Evolutionary conservation across 1,140 invertebrate genomes (phyloP).

Genomic region (Danaus plexippus): DNA sequence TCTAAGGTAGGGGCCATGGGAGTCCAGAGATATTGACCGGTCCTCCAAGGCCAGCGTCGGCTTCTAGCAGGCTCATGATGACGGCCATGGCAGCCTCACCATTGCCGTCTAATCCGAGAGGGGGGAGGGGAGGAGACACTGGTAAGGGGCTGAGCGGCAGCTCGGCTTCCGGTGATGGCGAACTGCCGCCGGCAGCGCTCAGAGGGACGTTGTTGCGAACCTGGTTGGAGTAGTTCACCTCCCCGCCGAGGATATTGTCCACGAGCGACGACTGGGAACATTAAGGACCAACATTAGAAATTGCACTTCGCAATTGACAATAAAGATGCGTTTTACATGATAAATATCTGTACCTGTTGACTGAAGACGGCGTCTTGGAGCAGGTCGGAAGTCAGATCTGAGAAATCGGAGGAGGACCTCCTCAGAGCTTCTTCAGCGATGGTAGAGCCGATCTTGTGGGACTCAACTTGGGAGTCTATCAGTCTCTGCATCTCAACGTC

Average conservation of each 20-base stretch:
- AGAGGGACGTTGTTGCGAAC: slow-evolving; percentile 65
- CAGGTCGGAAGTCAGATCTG: slow-evolving; percentile 44
- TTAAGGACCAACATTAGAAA: too few species aligned
- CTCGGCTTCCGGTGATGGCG: slow-evolving; percentile 24
- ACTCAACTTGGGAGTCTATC: slow-evolving; percentile 82
- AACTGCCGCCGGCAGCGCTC: slow-evolving; percentile 27
- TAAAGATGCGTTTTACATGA: neutral
- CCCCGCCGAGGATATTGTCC: slow-evolving; percentile 41
- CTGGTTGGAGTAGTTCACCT: slow-evolving; percentile 26
- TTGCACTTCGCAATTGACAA: too few species aligned
- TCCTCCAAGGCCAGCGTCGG: slow-evolving; percentile 76
- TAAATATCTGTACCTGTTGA: slow-evolving; percentile 30
- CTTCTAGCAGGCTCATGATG: slow-evolving; percentile 92
- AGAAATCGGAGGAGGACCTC: slow-evolving; percentile 66
- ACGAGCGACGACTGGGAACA: slow-evolving; percentile 30
- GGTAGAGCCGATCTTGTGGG: slow-evolving; percentile 84
- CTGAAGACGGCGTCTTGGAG: slow-evolving; percentile 45
- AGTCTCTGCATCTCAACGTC: slow-evolving; percentile 77
- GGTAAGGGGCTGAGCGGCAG: slow-evolving; percentile 25
- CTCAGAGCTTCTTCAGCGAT: slow-evolving; percentile 81
- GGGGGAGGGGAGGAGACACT: slow-evolving; percentile 32
- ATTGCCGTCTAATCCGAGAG: slow-evolving; percentile 79
- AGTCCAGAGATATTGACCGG: slow-evolving; percentile 89
- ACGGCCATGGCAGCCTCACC: slow-evolving; percentile 94
- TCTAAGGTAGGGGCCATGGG: slow-evolving; percentile 86